Base-by-base conservation (phyloP, 2,888 invertebrate species). In the Drosophila pseudotakahashii region DNA sequence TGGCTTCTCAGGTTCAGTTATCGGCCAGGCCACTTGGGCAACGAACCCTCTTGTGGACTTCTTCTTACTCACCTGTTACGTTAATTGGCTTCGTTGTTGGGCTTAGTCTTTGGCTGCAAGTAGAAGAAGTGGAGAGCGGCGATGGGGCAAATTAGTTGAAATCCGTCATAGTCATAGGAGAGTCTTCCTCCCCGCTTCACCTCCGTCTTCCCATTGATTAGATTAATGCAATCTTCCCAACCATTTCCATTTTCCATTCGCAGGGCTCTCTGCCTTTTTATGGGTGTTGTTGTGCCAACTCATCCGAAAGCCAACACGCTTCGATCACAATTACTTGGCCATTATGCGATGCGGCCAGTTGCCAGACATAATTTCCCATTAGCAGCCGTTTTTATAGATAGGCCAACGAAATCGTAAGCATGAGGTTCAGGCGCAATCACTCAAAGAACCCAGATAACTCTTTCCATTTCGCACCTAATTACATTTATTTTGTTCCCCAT, bases 371-470 rank as follows among this genome's bases (percentile, higher is more conserved):
- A 66, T 58, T 37, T 44, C 47, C 63, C 73, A 79, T 82, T 79
- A 68, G 55, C 53, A 50, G 47, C 62, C 7, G 30, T 66, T 60
- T 74, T 73, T 61, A 57, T 55, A 66, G 72, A 42, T 42, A 11
- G 19, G 42, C 19, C 7, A 42, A 81, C 75, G 81, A 88, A 81
- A 81, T 79, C 82, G 88, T 81, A 88, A 73, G 44, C 26, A 23
- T 23, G 23, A 23, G 23, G 5, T 2, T 2, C 26, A 26, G 26
- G 30, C 7, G 30, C 13, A 13, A 44, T 36, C 26, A n/a, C 30
- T 37, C 19, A 62, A 53, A 82, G 62, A 57, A 55, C 52, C 79
- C 50, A 9, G 51, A 45, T 44, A 23, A 13, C 62, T 19, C 16
- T 16, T 5, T 19, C 36, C 32, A 42, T 14, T n/a, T 30, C 48